Conservation (phyloP, 1,140 invertebrate genomes). For the Drosophila busckii region DNA sequence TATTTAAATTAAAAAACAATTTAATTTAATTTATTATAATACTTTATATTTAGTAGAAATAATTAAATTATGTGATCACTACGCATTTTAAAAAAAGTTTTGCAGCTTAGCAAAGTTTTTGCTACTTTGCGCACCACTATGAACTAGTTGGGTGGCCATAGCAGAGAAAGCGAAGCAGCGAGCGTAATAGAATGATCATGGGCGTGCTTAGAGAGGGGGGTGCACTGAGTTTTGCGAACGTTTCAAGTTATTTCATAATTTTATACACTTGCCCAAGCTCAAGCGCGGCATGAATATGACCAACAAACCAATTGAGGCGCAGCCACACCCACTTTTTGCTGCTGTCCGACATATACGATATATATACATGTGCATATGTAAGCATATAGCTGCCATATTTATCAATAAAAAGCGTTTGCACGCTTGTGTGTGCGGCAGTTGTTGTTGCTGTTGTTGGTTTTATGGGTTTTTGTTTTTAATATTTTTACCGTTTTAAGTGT, state of each 20-base stretch:
- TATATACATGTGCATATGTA: slow-evolving; percentile 6
- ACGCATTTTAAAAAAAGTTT: no score
- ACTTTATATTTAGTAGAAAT: no score
- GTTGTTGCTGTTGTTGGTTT: slow-evolving; percentile 54
- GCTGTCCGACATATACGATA: background rate
- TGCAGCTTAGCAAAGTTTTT: no score
- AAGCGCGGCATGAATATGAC: slow-evolving; percentile 59
- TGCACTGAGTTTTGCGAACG: slow-evolving; percentile 25
- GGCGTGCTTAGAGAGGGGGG: background rate
- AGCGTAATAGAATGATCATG: background rate
- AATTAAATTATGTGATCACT: no score
- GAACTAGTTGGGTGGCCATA: no score
- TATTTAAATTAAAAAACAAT: no score
- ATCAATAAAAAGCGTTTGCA: slow-evolving; percentile 65
- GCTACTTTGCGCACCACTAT: background rate
- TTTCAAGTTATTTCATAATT: slow-evolving; percentile 69
- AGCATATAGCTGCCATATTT: slow-evolving; percentile 35
- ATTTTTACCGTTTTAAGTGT: slow-evolving; percentile 76
- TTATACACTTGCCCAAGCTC: slow-evolving; percentile 70
- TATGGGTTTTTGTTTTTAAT: slow-evolving; percentile 76
- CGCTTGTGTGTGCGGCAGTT: slow-evolving; percentile 24
- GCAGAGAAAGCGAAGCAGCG: no score
- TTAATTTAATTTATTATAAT: no score
- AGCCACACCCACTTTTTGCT: background rate
- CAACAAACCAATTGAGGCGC: slow-evolving; percentile 29